Conservation (phyloP, 2,888 invertebrate species). For the Drosophila lacicola region DNA sequence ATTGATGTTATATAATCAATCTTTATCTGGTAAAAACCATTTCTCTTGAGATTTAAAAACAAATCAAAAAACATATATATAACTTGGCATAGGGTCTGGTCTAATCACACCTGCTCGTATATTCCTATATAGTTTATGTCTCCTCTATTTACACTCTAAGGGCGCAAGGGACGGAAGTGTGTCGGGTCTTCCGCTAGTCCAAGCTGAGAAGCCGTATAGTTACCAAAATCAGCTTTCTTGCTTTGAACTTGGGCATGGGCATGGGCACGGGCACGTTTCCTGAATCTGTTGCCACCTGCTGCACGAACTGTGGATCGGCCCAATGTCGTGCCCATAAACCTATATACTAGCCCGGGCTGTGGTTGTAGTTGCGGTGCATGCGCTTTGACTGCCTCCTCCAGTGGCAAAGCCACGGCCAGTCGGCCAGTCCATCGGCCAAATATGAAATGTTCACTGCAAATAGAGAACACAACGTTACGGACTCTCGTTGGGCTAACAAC, state of each 20-base stretch:
- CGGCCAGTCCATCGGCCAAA: slow-evolving; percentile 30
- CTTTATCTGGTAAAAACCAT: neutral
- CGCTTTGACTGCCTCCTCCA: slow-evolving; percentile 37
- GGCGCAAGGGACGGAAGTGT: slow-evolving; percentile 27
- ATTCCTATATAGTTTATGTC: slow-evolving; percentile 7
- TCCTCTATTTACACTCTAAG: slow-evolving; percentile 16
- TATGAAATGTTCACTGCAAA: slow-evolving; percentile 35
- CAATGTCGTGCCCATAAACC: slow-evolving; percentile 42
- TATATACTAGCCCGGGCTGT: slow-evolving; percentile 4
- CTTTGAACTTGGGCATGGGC: slow-evolving; percentile 47
- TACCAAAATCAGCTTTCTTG: slow-evolving; percentile 63
- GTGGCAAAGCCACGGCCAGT: slow-evolving; percentile 56
- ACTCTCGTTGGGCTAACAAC: slow-evolving; percentile 58
- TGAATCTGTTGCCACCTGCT: slow-evolving; percentile 64
- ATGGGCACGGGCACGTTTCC: slow-evolving; percentile 39
- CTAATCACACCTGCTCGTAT: slow-evolving; percentile 18
- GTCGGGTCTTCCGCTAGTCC: slow-evolving; percentile 42
- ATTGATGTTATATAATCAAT: too few species aligned
- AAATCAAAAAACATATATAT: slow-evolving; percentile 27
- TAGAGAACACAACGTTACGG: slow-evolving; percentile 58
- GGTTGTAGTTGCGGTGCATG: slow-evolving; percentile 35
- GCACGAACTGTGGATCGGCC: slow-evolving; percentile 37
- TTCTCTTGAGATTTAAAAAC: neutral
- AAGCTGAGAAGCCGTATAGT: slow-evolving; percentile 52
- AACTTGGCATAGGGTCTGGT: slow-evolving; percentile 15